phyloP scores from a whole-genome alignment of 2,113 vertebrate genomes.

The Anseranas semipalmata region DNA sequence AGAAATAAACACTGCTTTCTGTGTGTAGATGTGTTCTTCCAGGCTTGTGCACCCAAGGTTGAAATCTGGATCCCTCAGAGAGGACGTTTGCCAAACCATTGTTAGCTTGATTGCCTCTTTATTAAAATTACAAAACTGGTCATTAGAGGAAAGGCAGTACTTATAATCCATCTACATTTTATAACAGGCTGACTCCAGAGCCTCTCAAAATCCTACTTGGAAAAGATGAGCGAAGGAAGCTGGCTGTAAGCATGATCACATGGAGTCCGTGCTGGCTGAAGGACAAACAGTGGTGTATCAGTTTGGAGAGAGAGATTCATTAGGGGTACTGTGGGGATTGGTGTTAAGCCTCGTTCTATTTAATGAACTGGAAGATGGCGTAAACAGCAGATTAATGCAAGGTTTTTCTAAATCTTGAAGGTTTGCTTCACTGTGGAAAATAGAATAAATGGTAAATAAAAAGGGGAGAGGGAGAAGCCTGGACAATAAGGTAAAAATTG shows the following conservation, averaged over 20 bases:
- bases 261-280: background rate
- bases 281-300: background rate
- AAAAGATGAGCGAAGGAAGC: background rate
- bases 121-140: constrained; percentile 23
- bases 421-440: background rate
- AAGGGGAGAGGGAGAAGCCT: background rate
- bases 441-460: background rate
- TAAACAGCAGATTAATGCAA: background rate
- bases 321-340: background rate
- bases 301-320: background rate
- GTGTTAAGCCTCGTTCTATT: background rate
- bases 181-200: background rate
- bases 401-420: background rate
- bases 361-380: background rate
- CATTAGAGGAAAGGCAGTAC: background rate
- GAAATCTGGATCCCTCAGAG: constrained; percentile 10
- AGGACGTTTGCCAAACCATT: constrained; percentile 10
- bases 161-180: background rate
- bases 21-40: background rate
- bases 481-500: background rate
- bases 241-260: background rate
- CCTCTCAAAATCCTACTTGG: background rate
- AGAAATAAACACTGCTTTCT: background rate
- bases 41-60: background rate
- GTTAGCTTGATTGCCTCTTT: constrained; percentile 9